Evolutionary conservation across 2,797 vertebrate genomes (phyloP), one percentile per base, ranked within the genome.

Genomic region (Pangasius djambal): DNA sequence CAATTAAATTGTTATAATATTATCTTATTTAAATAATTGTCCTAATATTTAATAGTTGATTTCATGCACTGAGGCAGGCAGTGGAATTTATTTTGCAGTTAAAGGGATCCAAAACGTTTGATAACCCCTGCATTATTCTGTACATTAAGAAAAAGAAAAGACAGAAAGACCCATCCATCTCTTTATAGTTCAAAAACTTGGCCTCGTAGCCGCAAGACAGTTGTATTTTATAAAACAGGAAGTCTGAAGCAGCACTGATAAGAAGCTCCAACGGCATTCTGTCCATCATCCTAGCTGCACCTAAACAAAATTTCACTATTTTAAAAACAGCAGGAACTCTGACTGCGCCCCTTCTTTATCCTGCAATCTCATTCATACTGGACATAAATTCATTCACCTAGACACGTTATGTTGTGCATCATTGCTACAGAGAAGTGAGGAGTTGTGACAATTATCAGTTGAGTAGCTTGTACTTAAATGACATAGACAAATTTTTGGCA

Each of bases 211-310:
- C 50, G 85, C 8, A 88, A 78, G 44, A 90, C 83, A 9, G 69
- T 20, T 55, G 6, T 52, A 83, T 72, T 83, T 90, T 37, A 81
- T 50, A 90, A 89, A 89, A 88, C 88, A 88, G 89, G 89, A 92
- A 87, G 69, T 88, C 79, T 89, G 87, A 85, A 22, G 84, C 52
- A 70, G 31, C 63, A 48, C 75, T 82, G 89, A 90, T 89, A 90
- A 84, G 70, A 31, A 28, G 84, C 48, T 55, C 4, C 52, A 88
- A 85, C 83, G 48, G 74, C n/a, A 31, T 18, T 5, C 63, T 82
- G 75, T 86, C 84, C n/a, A 72, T 89, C 88, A 89, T 82, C 22
- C 57, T 74, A 75, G 70, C 57, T 55, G 72, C 72, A 82, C 28
- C 37, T 79, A 77, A 48, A 88, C 86, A 88, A 83, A 75, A 86